These are phyloP conservation scores for Norana najaformis DNA, from an alignment of 2,888 invertebrate species.

Conservation along the genomic window DNA sequence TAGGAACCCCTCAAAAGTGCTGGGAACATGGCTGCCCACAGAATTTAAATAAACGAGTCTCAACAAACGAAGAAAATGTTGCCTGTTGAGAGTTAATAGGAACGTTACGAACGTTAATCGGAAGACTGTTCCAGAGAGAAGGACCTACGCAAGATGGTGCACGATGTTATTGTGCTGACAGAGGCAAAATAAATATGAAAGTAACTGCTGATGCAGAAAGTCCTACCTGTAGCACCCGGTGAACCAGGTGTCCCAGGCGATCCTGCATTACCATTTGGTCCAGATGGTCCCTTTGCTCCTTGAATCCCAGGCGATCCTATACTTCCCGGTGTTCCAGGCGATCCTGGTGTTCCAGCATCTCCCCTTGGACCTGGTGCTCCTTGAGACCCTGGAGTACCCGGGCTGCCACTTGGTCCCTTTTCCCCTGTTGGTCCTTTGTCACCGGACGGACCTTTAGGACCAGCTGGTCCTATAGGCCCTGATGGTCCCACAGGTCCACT, in stretches of 20 bases:
- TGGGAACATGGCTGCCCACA: no score
- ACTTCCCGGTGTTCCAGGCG: conserved; percentile 35
- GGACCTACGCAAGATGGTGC: no score
- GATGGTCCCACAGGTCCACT: conserved; percentile 35
- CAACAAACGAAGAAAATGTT: no score
- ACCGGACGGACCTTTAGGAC: conserved; percentile 38
- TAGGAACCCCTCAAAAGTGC: no score
- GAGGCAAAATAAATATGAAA: background rate
- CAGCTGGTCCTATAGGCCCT: conserved; percentile 36
- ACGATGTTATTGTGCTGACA: no score
- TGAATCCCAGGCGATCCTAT: conserved; percentile 34
- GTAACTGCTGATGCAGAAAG: background rate
- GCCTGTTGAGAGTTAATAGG: no score
- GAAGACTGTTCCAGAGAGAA: no score
- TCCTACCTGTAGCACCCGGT: conserved; percentile 34
- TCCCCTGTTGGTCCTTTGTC: conserved; percentile 33
- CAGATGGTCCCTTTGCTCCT: conserved; percentile 36
- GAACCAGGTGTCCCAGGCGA: conserved; percentile 36
- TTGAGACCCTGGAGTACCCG: conserved; percentile 26
- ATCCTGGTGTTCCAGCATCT: conserved; percentile 36
- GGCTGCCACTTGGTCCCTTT: conserved; percentile 33
- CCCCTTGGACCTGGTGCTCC: conserved; percentile 32
- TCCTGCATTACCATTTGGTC: conserved; percentile 34
- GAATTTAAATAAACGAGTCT: no score
- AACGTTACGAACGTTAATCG: no score